Evolutionary conservation across 2,888 invertebrate genomes (phyloP).

Genomic region (Dynastes tityus): DNA sequence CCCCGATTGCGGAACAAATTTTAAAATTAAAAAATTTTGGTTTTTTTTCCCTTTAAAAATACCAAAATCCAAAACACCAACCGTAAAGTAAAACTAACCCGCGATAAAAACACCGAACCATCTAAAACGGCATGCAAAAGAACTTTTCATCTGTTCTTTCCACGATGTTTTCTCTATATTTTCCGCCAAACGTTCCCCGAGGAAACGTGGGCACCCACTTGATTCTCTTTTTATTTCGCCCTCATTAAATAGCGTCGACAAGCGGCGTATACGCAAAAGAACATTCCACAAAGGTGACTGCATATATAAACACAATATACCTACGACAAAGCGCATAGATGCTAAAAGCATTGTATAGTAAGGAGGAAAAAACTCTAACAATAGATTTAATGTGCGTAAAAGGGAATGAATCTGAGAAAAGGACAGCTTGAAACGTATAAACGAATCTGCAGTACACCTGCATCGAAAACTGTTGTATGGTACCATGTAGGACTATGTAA

Average conservation of each 20-base stretch:
- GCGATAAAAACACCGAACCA: constrained; percentile 29
- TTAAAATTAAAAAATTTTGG: too few species aligned
- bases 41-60: too few species aligned
- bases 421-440: neutral
- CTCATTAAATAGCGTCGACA: constrained; percentile 38
- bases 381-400: neutral
- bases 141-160: constrained; percentile 38
- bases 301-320: constrained; percentile 10
- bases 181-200: constrained; percentile 35
- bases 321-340: neutral
- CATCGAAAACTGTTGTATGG: too few species aligned
- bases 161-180: constrained; percentile 19
- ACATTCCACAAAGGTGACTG: constrained; percentile 1
- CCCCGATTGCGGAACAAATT: too few species aligned
- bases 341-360: neutral
- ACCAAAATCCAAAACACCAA: too few species aligned
- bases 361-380: neutral
- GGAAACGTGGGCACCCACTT: constrained; percentile 41
- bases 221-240: constrained; percentile 30
- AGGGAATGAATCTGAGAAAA: neutral
- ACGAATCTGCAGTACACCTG: too few species aligned
- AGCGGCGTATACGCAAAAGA: neutral
- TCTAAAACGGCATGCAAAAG: constrained; percentile 39
- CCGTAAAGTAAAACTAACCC: constrained; percentile 14
- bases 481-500: too few species aligned